Evolutionary conservation across 30 jellyfish, hydroid and myxozoan genomes (phyloP), one percentile per base, ranked within the genome.

Genomic region (Rhopilema esculentum): DNA sequence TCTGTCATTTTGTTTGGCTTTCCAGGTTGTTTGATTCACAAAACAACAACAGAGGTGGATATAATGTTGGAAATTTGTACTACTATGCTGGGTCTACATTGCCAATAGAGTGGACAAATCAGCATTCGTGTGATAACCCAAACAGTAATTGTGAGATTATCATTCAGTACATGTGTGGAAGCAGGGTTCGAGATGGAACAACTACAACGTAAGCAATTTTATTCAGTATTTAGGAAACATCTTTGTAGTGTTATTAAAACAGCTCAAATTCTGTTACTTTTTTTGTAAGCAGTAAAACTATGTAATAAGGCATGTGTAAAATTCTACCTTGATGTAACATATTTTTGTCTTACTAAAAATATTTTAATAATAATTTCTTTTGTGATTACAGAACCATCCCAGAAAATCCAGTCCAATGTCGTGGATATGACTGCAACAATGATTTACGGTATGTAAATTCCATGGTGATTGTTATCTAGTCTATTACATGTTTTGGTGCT

Each of bases 11-110:
- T 40, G 18, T 27, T 24, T 62, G 57, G 12, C 27, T 66, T 80
- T 82, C 22, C 66, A 94, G 98, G 73, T 40, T 94, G 86, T 94
- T 94, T 66, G 97, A 94, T 50, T 94, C 98, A 24, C 97, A 94
- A 53, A 94, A 94, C 92, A 94, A 94, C 81, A 85, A 84, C 91
- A 79, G 98, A 65, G 98, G 98, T 32, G 98, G 98, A 27, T 94
- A 94, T 88, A 94, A 94, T 73, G 97, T 88, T 71, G 98, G 98
- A 6, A 94, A 82, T 76, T 32, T 94, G 49, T 89, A 94, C 71
- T 94, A 94, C 67, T 88, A 88, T 48, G 88, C 91, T 49, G 98
- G 97, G 0, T 94, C 98, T 4, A 69, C 49, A 28, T 72, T 94
- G 48, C 78, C 95, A 22, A 85, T 94, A 51, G 98, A 94, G 72